Evolutionary conservation across 1,140 invertebrate species (phyloP).

Genomic region (Sycophaga agraensis): DNA sequence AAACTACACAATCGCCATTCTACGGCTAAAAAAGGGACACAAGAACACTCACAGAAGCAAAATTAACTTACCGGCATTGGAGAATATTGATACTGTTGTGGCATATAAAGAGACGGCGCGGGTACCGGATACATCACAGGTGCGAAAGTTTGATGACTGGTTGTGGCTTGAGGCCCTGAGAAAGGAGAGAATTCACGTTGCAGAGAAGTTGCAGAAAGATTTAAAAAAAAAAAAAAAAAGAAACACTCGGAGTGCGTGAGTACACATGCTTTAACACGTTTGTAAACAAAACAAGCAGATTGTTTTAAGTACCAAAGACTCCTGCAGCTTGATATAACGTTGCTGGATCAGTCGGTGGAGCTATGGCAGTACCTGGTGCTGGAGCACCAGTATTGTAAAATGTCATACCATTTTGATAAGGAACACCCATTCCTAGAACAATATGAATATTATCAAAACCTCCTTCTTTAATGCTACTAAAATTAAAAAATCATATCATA

Average conservation of each 20-base stretch:
- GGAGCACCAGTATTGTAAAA: conserved; percentile 57
- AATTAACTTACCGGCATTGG: conserved; percentile 53
- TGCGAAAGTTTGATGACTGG: conserved; percentile 51
- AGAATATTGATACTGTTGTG: conserved; percentile 55
- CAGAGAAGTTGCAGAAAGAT: conserved; percentile 15
- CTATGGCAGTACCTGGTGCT: conserved; percentile 48
- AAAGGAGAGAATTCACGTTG: conserved; percentile 26
- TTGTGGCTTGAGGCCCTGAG: conserved; percentile 50
- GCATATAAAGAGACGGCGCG: conserved; percentile 54
- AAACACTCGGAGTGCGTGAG: conserved; percentile 2
- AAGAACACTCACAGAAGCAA: conserved; percentile 8
- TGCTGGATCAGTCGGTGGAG: conserved; percentile 51
- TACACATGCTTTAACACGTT: conserved; percentile 13
- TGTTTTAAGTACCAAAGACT: conserved; percentile 49
- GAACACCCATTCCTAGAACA: conserved; percentile 52
- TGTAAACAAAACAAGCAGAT: conserved; percentile 9
- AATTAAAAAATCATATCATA: too few species aligned
- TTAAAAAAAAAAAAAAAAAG: conserved; percentile 9
- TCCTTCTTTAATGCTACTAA: too few species aligned
- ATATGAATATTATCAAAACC: conserved; percentile 1
- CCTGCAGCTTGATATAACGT: conserved; percentile 54
- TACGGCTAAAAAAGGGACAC: not conserved
- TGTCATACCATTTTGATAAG: conserved; percentile 65
- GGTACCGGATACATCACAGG: conserved; percentile 55
- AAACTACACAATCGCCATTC: conserved; percentile 15